Evolutionary conservation across 2,797 vertebrate genomes (phyloP).

Genomic region (Chaetodon trifasciatus): DNA sequence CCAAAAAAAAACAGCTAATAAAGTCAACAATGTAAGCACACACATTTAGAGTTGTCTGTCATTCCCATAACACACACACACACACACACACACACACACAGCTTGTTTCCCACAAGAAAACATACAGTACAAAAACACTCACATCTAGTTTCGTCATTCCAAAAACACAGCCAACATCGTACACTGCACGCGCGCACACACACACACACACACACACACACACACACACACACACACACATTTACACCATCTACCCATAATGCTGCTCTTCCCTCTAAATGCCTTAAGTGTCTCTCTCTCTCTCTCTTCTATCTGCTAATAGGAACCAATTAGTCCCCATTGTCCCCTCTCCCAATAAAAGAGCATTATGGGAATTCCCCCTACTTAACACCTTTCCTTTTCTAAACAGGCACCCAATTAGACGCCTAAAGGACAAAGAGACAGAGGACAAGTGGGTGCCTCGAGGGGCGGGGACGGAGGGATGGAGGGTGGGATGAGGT

Average conservation of each 20-base stretch:
- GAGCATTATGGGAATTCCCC: slow-evolving; percentile 75
- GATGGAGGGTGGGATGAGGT: slow-evolving; percentile 12
- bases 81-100: slow-evolving; percentile 7
- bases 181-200: slow-evolving; percentile 16
- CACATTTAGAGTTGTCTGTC: slow-evolving; percentile 2
- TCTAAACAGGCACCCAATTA: slow-evolving; percentile 85
- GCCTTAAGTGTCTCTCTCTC: slow-evolving; percentile 56
- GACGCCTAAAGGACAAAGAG: slow-evolving; percentile 83
- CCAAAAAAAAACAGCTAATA: slow-evolving; percentile 3
- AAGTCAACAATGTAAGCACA: slow-evolving; percentile 14
- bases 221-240: slow-evolving; percentile 28
- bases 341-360: slow-evolving; percentile 70
- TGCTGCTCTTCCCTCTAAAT: slow-evolving; percentile 54
- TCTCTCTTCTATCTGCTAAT: slow-evolving; percentile 56
- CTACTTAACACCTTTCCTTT: slow-evolving; percentile 85
- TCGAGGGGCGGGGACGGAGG: slow-evolving; percentile 34
- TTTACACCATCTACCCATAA: slow-evolving; percentile 46
- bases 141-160: slow-evolving; percentile 16
- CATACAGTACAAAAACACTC: slow-evolving; percentile 23
- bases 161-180: background rate
- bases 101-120: slow-evolving; percentile 44
- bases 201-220: slow-evolving; percentile 31
- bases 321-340: slow-evolving; percentile 76
- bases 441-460: slow-evolving; percentile 77
- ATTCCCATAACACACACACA: slow-evolving; percentile 24